These are phyloP conservation scores for Athripsodes cinereus DNA, from an alignment of 2,888 invertebrate species.

Conservation along the genomic window DNA sequence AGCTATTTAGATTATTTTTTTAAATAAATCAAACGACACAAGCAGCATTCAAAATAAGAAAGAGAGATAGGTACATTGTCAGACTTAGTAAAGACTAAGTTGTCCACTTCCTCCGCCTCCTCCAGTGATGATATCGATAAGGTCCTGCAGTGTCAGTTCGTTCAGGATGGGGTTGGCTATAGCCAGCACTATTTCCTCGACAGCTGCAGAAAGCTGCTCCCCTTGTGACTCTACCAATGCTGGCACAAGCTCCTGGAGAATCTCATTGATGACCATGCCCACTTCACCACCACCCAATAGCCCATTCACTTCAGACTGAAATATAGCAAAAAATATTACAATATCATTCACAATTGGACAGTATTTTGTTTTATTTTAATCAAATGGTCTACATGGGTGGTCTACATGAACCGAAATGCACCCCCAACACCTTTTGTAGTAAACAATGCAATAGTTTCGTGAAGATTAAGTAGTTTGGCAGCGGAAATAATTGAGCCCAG, in stretches of 20 bases:
- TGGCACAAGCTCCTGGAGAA: conserved; percentile 18
- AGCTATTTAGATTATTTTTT: no score
- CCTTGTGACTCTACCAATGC: conserved; percentile 13
- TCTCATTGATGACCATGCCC: conserved; percentile 17
- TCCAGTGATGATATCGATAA: conserved; percentile 17
- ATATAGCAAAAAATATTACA: neutral
- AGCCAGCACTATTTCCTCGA: conserved; percentile 8
- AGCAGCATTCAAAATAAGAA: no score
- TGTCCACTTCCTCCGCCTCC: conserved; percentile 3
- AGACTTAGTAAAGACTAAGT: no score
- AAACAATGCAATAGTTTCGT: neutral
- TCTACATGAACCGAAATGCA: neutral
- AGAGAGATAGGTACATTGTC: no score
- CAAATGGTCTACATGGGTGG: no score
- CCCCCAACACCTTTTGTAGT: neutral
- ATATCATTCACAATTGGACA: no score
- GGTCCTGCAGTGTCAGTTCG: conserved; percentile 9
- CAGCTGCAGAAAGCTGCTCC: conserved; percentile 4
- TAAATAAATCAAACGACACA: no score
- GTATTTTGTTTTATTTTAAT: no score
- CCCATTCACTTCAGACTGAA: conserved; percentile 20
- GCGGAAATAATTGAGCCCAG: no score
- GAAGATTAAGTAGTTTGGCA: neutral
- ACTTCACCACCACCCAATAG: conserved; percentile 21
- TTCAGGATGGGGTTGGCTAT: conserved; percentile 12